Evolutionary conservation across 1,140 invertebrate species (phyloP), one percentile per base, ranked within the genome.

Genomic region (Drosophila varians): DNA sequence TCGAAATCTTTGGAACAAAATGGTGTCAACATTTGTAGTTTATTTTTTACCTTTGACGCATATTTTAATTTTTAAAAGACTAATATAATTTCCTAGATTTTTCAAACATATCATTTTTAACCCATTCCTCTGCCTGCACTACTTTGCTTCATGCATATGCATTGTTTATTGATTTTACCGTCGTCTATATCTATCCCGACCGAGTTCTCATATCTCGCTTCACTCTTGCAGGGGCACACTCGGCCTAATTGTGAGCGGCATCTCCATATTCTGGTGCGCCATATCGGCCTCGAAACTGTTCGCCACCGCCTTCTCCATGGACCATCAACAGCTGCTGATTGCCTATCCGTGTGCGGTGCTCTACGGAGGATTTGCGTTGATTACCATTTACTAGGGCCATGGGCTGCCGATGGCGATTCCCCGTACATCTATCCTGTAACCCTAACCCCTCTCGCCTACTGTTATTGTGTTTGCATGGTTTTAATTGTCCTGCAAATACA

Each of bases 211-310:
- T 77, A 68, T 74, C 73, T 28, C 62, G 38, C 65, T 56, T 74
- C 69, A 73, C 58, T 62, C 74, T 70, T 92, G 48, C 75, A 92
- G 92, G 77, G 92, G 92, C 53, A 91, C 90, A 64, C 66, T 91
- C 47, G 92, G 96, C 25, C 94, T 93, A 42, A 84, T 94, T 21
- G 79, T 96, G 25, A 94, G 95, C 31, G 91, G 92, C 9, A 68
- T 95, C 36, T 93, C 94, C 18, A 95, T 97, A 52, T 75, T 95
- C n/a, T 97, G 96, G 96, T 96, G 96, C 90, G 94, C 94, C 77
- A 90, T 95, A 47, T 96, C 96, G 12, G 96, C 96, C n/a, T 96
- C 96, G 12, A 96, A 96, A 91, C 92, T 97, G 25, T 97, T 97
- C 91, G 96, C 96, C 14, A 95, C 94, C 19, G 92, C 92, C 53